Evolutionary conservation across 2,113 vertebrate species (phyloP).

Genomic region (Gymnogyps californianus): DNA sequence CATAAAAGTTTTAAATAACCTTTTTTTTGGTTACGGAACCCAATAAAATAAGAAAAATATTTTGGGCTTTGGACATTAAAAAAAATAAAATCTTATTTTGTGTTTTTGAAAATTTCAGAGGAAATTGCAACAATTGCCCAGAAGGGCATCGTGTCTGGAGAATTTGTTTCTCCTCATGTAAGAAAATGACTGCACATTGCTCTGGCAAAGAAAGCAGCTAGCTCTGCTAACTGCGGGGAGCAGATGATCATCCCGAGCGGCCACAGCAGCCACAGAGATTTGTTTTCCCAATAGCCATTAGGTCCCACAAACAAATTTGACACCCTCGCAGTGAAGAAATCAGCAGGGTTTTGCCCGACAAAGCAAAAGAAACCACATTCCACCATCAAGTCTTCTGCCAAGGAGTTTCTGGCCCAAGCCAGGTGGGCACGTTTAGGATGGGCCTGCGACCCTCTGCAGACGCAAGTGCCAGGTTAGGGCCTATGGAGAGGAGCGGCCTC

Average conservation of each 20-base stretch:
- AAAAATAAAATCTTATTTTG: background rate
- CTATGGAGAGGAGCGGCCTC: background rate
- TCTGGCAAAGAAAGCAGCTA: background rate
- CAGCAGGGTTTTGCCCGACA: background rate
- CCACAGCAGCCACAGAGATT: background rate
- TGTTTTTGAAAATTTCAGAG: background rate
- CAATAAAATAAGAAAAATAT: background rate
- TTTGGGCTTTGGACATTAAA: background rate
- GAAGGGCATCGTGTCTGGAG: rapidly evolving
- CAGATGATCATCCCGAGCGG: rapidly evolving
- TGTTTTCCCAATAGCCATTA: background rate
- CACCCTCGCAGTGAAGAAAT: background rate
- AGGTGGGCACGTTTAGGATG: background rate
- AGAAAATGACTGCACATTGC: background rate
- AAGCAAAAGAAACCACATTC: background rate
- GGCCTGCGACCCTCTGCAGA: background rate
- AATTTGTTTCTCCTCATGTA: background rate
- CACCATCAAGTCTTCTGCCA: background rate
- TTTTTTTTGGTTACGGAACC: background rate
- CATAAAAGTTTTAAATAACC: background rate
- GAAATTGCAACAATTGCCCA: background rate
- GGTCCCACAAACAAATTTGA: background rate
- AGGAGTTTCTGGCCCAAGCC: background rate
- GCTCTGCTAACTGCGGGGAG: background rate
- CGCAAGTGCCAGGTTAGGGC: no score